Base-by-base conservation (phyloP, 1,140 invertebrate genomes). In the Diprion similis region DNA sequence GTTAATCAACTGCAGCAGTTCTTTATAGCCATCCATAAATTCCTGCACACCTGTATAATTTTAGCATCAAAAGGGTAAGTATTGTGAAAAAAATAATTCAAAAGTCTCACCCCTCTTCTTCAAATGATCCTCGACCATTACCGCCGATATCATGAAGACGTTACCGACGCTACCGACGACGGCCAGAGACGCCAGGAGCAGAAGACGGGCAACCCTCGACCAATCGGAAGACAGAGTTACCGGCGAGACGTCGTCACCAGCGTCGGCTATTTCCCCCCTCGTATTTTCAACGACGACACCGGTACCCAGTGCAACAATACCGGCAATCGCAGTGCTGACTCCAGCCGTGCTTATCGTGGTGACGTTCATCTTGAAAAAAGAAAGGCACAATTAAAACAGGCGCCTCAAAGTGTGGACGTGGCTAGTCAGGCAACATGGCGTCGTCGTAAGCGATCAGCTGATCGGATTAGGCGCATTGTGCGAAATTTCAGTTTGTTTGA, bases 141-240 rank as follows among this genome's bases (percentile, higher is more conserved):
- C 90, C 4, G 93, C 92, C 46, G 92, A 93, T 79, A 94, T 94
- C 90, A 94, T 93, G 81, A 94, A 94, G 66, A 94, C 91, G 79
- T 94, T 93, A 24, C 93, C 93, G 47, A 94, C 89, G 74, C 92
- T 93, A 4, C 94, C 94, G 17, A 94, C 80, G 0, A 91, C 90
- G 0, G 92, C 89, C 46, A 93, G 87, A 0, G 91, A 89, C 0
- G 92, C 90, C 24, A 95, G 85, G 18, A 95, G 83, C 10, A 95
- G 81, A 0, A 95, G 87, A 48, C 92, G 85, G 0, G 91, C 91
- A 8, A 95, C 89, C 47, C 91, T 89, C 8, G 93, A 91, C 93
- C 93, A 94, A 45, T 93, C 92, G 1, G 88, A 84, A 46, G 89
- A 91, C 11, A 94, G 79, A 1, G 91, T 93, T 15, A 93, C 90